These are phyloP conservation scores for Alitta virens DNA, from an alignment of 2,888 invertebrate species.

Conservation along the genomic window DNA sequence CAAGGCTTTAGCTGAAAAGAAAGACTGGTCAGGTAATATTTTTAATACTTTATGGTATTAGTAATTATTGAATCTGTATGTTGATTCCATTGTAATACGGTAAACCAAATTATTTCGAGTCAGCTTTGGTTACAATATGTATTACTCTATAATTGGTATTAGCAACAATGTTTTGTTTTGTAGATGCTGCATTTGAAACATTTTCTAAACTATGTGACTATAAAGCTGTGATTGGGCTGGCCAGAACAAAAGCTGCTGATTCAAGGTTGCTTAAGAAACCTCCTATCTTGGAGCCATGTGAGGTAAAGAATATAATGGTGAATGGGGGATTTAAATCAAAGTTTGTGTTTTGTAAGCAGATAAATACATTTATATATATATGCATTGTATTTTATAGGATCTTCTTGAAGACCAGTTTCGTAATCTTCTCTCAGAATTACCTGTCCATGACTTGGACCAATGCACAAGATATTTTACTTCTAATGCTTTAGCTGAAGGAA, in stretches of 20 bases:
- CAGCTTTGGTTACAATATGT: no score
- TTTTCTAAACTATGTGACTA: background rate
- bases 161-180: no score
- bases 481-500: slow-evolving; percentile 36
- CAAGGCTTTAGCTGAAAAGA: background rate
- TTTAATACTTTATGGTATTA: no score
- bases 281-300: background rate
- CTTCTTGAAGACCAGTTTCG: slow-evolving; percentile 51
- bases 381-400: slow-evolving; percentile 1
- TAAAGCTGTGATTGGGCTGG: background rate
- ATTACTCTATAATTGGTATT: no score
- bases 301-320: no score
- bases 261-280: background rate
- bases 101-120: no score
- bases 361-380: no score
- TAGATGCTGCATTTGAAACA: background rate
- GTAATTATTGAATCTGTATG: no score
- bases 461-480: slow-evolving; percentile 60
- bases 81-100: no score
- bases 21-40: background rate
- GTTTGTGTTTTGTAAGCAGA: background rate
- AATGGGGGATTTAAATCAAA: no score
- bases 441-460: slow-evolving; percentile 57
- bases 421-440: slow-evolving; percentile 57
- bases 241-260: background rate